A percentile compares a stretch with the other conserved stretches of the same genome.
Conservation (phyloP, 2,797 vertebrate genomes). For the Tarsius wallacei region DNA sequence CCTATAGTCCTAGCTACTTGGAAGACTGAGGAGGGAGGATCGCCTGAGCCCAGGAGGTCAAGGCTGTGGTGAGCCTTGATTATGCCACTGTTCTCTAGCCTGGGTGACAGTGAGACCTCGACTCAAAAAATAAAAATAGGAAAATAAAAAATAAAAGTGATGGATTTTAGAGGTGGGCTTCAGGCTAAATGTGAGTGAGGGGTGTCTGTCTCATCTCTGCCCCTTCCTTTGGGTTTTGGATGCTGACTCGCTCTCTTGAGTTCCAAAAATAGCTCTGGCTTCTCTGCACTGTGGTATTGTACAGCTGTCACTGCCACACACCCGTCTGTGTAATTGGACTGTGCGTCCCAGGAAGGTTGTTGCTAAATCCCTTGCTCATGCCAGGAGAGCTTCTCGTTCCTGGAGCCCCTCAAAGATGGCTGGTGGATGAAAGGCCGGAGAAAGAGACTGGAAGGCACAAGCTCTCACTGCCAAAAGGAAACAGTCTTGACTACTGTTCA, state of each 20-base stretch:
- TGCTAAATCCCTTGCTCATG: slow-evolving; percentile 58
- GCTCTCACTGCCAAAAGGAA: neutral
- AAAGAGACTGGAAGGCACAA: neutral
- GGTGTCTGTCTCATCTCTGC: neutral
- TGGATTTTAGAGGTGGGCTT: neutral
- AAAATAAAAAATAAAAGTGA: neutral
- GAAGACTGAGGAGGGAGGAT: too few species aligned
- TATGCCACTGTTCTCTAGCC: too few species aligned
- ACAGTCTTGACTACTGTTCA: neutral
- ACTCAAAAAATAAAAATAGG: too few species aligned
- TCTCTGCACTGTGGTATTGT: neutral
- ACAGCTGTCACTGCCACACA: slow-evolving; percentile 65
- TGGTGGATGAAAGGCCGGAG: neutral
- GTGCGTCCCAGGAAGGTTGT: slow-evolving; percentile 57
- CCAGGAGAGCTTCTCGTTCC: slow-evolving; percentile 51
- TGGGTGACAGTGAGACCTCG: too few species aligned
- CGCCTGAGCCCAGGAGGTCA: too few species aligned
- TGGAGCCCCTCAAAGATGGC: neutral
- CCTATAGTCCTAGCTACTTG: too few species aligned
- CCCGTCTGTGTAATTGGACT: slow-evolving; percentile 40
- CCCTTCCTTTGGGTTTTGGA: slow-evolving; percentile 58
- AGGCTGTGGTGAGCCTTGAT: too few species aligned
- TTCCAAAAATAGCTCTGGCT: slow-evolving; percentile 72
- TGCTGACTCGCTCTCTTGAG: slow-evolving; percentile 48
- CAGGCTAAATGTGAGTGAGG: neutral